phyloP scores from a whole-genome alignment of 2,888 invertebrate genomes.

The Rhagonycha lutea region DNA sequence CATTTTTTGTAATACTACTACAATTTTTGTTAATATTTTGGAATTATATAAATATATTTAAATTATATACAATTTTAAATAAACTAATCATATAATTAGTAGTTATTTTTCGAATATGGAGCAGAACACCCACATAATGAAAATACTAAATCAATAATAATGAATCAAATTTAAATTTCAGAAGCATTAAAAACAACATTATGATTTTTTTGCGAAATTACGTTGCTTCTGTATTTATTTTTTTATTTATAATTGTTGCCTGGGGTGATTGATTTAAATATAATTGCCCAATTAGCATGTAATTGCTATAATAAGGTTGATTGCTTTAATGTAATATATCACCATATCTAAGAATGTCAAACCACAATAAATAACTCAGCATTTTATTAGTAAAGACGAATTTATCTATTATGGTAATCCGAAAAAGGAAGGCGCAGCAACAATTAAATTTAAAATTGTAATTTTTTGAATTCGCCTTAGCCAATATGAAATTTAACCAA shows the following conservation, averaged over 20 bases:
- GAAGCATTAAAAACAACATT: background rate
- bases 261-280: constrained; percentile 1
- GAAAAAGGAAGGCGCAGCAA: background rate
- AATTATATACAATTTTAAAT: background rate
- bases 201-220: background rate
- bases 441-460: background rate
- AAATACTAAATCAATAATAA: background rate
- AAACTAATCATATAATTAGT: background rate
- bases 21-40: background rate
- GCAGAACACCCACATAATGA: background rate
- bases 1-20: background rate
- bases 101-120: too few species aligned
- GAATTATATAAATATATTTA: background rate
- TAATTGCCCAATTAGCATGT: constrained; percentile 21
- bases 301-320: background rate
- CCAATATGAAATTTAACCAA: background rate
- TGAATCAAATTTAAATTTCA: background rate
- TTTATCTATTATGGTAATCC: background rate
- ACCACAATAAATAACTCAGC: background rate
- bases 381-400: background rate
- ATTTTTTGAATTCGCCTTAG: background rate
- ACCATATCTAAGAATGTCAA: background rate
- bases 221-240: background rate
- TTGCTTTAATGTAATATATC: background rate
- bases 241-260: constrained; percentile 11